A percentile compares a stretch with the other conserved stretches of the same genome.
These are phyloP conservation scores for Peromyscus nudipes DNA, from an alignment of 2,797 vertebrate genomes.

Conservation along the genomic window DNA sequence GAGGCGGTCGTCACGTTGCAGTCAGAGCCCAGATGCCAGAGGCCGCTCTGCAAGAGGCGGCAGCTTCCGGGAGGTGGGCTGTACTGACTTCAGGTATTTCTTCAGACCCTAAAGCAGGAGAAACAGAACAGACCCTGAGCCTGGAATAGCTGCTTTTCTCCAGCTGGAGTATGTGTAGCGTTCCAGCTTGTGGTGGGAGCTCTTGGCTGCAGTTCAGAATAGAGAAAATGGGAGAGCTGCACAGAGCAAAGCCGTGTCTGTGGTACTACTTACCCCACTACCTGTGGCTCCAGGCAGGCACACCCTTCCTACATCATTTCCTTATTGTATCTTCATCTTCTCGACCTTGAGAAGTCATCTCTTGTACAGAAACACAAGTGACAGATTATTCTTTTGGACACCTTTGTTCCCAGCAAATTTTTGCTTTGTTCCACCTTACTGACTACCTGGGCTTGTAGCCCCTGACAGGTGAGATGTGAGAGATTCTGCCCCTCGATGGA, in stretches of 20 bases:
- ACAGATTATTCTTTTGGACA: slow-evolving; percentile 56
- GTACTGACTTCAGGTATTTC: slow-evolving; percentile 94
- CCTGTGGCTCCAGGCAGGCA: not conserved
- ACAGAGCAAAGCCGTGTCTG: slow-evolving; percentile 72
- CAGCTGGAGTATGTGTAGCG: slow-evolving; percentile 87
- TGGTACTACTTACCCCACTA: slow-evolving; percentile 71
- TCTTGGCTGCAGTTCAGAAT: slow-evolving; percentile 91
- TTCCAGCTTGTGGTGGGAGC: slow-evolving; percentile 87
- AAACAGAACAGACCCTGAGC: slow-evolving; percentile 53
- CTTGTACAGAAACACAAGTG: slow-evolving; percentile 68
- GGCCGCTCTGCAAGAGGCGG: slow-evolving; percentile 91
- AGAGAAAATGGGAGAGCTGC: slow-evolving; percentile 96
- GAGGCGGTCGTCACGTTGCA: slow-evolving; percentile 94
- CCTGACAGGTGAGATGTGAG: not conserved
- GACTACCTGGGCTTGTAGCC: not conserved
- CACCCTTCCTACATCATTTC: slow-evolving; percentile 62
- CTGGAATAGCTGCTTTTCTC: slow-evolving; percentile 83
- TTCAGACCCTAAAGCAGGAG: slow-evolving; percentile 82
- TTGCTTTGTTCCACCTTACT: slow-evolving; percentile 58
- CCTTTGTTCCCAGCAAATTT: slow-evolving; percentile 69
- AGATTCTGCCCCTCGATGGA: not conserved
- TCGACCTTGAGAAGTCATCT: not conserved
- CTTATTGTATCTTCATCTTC: not conserved
- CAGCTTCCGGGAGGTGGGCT: slow-evolving; percentile 93
- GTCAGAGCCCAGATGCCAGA: slow-evolving; percentile 90